Evolutionary conservation across 2,113 vertebrate genomes (phyloP), one percentile per base, ranked within the genome.

Genomic region (Silurus asotus): DNA sequence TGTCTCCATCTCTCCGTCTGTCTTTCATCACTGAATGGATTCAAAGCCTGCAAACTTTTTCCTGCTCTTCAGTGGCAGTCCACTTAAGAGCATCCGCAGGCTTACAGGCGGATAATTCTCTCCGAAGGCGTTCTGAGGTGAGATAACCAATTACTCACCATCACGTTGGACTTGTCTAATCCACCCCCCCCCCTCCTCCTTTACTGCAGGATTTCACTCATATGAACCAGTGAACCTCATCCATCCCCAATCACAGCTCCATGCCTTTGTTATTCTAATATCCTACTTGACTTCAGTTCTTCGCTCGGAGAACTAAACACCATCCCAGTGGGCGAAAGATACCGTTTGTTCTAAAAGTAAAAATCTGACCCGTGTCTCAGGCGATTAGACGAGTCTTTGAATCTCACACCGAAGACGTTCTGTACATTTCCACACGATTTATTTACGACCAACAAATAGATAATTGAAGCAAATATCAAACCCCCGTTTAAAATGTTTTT

Each of bases 161-260:
- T 95, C 93, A 94, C 93, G 93, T 94, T 93, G 93, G 93, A 94
- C 94, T 94, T 90, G 91, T 93, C 92, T 95, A 95, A 95, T 95
- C 94, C 93, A 90, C 87, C 67, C 19, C 25, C 77, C 77, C 77
- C 87, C 90, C 86, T 91, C 77, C 37, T 56, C 87, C 90, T 86
- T 91, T 90, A 94, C 93, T 87, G 56, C 89, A 82, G 15, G 93
- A 94, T 95, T 93, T 93, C 70, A 59, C 85, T 48, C 92, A 90
- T 86, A 93, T 85, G 82, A 91, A 94, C 93, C 92, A 91, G 90
- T 88, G 92, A 93, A 93, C 93, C 91, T 88, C 80, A 92, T 90
- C 92, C 90, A 89, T 92, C 89, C 92, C 87, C 88, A 93, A 92
- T 87, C 93, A 89, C 86, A 90, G 45, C 84, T 86, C 72, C 79